Percentiles rank a stretch among this genome's conserved stretches.
Conservation (phyloP, 1,140 invertebrate genomes). For the Maniola jurtina region DNA sequence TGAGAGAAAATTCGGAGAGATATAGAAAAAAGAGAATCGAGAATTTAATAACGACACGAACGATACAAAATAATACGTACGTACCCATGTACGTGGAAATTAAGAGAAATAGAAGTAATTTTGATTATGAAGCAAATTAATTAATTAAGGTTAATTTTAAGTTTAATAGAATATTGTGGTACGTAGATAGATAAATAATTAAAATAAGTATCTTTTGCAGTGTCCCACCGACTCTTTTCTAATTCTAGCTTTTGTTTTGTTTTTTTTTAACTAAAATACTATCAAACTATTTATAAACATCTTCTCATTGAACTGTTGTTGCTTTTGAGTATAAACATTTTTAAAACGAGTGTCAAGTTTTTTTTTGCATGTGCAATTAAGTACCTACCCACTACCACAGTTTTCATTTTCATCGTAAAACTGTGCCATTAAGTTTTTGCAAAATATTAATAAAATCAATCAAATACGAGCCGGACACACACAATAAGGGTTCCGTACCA, state of each 20-base stretch:
- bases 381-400: too few relatives aligned
- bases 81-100: constrained; percentile 61
- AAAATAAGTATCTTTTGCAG: background rate
- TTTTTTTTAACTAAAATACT: background rate
- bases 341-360: background rate
- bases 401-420: too few relatives aligned
- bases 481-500: too few relatives aligned
- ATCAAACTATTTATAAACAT: background rate
- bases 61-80: constrained; percentile 45
- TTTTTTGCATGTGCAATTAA: too few relatives aligned
- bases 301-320: background rate
- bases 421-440: too few relatives aligned
- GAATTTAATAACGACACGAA: constrained; percentile 40
- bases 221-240: constrained; percentile 8
- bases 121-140: background rate
- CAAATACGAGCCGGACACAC: too few relatives aligned
- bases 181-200: background rate
- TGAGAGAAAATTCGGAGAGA: constrained; percentile 53
- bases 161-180: background rate
- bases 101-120: constrained; percentile 43
- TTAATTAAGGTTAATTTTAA: background rate
- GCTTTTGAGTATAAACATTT: background rate
- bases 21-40: constrained; percentile 53
- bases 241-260: background rate
- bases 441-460: too few relatives aligned